Conservation (phyloP, 1,140 invertebrate genomes). For the Vollenhovia emeryi region DNA sequence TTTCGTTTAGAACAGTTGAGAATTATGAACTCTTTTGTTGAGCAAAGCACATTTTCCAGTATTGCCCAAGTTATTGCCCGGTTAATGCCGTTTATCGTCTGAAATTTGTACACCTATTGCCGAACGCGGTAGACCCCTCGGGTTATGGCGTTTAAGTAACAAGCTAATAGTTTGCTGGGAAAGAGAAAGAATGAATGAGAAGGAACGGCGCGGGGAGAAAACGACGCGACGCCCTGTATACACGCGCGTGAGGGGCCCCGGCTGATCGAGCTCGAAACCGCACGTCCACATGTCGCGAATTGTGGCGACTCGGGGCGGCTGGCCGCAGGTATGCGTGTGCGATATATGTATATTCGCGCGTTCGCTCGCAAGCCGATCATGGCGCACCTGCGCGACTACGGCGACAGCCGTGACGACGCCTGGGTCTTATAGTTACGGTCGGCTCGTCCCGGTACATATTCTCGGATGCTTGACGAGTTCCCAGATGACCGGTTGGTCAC, state of each 20-base stretch:
- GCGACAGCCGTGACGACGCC: conserved; percentile 32
- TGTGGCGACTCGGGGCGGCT: neutral
- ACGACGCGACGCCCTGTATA: neutral
- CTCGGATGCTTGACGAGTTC: conserved; percentile 36
- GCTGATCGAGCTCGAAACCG: conserved; percentile 6
- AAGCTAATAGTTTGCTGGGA: neutral
- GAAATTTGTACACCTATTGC: no score
- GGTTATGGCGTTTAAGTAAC: neutral
- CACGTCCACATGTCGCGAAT: conserved; percentile 38
- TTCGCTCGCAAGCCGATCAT: conserved; percentile 20
- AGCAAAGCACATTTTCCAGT: no score
- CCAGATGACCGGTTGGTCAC: conserved; percentile 25
- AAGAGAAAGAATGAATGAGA: neutral
- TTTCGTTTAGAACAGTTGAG: no score
- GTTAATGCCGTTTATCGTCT: no score
- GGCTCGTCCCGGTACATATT: conserved; percentile 1
- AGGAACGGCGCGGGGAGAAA: neutral
- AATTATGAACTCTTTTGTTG: no score
- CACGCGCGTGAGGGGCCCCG: neutral
- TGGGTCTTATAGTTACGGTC: conserved; percentile 24
- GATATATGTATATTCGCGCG: neutral
- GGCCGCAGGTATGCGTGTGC: conserved; percentile 12
- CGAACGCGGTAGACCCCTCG: no score
- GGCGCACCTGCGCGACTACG: conserved; percentile 42
- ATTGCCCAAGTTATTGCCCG: no score